Conservation (phyloP, 2,797 vertebrate species). For the Rhinichthys osculus region DNA sequence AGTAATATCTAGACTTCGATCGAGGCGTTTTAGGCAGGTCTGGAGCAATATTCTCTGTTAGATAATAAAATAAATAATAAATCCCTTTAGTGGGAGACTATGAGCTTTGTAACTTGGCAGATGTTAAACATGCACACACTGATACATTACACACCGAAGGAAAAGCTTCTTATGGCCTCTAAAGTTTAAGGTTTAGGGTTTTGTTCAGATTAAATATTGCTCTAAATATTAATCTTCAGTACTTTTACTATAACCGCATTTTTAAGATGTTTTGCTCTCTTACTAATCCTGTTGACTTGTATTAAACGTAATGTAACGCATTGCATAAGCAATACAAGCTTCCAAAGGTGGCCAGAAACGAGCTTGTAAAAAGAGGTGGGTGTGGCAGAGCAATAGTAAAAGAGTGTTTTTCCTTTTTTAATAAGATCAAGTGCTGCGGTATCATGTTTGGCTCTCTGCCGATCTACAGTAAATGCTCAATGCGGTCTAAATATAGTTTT, state of each 20-base stretch:
- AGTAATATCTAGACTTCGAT: background rate
- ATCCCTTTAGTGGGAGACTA: background rate
- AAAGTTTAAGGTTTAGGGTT: too few relatives aligned
- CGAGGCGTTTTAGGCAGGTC: background rate
- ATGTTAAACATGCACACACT: background rate
- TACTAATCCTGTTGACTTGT: too few relatives aligned
- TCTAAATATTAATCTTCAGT: background rate
- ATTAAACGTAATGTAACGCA: background rate
- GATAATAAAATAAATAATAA: background rate
- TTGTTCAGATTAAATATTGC: background rate
- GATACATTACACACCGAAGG: background rate
- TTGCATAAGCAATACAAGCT: background rate
- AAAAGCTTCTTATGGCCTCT: background rate
- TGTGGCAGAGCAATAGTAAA: background rate
- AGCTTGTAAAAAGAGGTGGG: background rate
- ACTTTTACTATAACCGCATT: background rate
- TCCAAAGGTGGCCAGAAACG: background rate
- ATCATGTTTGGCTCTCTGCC: background rate
- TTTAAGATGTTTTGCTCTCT: too few relatives aligned
- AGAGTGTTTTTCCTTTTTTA: background rate
- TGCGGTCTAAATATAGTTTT: slow-evolving; percentile 13
- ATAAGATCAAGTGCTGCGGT: background rate
- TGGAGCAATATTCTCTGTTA: background rate
- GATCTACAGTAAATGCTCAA: background rate
- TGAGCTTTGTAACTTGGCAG: background rate